These are phyloP conservation scores for Gasterosteus aculeatus DNA, from an alignment of 2,113 vertebrate genomes.

Conservation along the genomic window DNA sequence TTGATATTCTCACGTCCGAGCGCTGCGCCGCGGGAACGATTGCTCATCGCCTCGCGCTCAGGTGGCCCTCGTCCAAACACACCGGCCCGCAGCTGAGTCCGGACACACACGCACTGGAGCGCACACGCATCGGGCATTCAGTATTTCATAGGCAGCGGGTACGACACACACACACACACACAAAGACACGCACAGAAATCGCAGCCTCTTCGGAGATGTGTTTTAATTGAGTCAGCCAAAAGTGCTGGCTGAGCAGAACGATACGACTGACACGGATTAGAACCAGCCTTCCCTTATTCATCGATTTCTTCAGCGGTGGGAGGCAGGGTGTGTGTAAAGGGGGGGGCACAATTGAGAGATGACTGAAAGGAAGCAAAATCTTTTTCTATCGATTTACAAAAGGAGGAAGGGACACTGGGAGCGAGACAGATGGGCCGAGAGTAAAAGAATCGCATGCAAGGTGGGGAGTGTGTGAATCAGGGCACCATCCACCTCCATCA, in stretches of 20 bases:
- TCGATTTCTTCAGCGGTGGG: slow-evolving; percentile 55
- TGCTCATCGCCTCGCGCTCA: not conserved
- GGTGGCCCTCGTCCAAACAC: slow-evolving; percentile 14
- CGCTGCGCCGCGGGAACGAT: not conserved
- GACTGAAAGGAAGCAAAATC: slow-evolving; percentile 38
- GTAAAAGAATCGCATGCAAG: not conserved
- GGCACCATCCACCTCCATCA: not conserved
- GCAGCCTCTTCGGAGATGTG: slow-evolving; percentile 43
- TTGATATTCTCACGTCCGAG: not conserved
- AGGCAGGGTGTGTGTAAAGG: not conserved
- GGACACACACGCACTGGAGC: not conserved
- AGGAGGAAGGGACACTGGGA: slow-evolving; percentile 45
- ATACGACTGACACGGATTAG: slow-evolving; percentile 69
- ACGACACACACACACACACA: slow-evolving; percentile 17
- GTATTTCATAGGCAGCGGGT: not conserved
- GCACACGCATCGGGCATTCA: not conserved
- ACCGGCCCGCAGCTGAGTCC: not conserved
- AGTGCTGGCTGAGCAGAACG: slow-evolving; percentile 71
- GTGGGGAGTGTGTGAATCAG: not conserved
- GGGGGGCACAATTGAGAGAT: slow-evolving; percentile 7
- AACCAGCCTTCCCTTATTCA: slow-evolving; percentile 57
- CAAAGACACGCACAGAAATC: slow-evolving; percentile 23
- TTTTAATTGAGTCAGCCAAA: slow-evolving; percentile 71
- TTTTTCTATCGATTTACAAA: slow-evolving; percentile 48
- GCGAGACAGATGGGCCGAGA: slow-evolving; percentile 33